Conservation (phyloP, 2,113 vertebrate species). For the Poeciliopsis occidentalis region DNA sequence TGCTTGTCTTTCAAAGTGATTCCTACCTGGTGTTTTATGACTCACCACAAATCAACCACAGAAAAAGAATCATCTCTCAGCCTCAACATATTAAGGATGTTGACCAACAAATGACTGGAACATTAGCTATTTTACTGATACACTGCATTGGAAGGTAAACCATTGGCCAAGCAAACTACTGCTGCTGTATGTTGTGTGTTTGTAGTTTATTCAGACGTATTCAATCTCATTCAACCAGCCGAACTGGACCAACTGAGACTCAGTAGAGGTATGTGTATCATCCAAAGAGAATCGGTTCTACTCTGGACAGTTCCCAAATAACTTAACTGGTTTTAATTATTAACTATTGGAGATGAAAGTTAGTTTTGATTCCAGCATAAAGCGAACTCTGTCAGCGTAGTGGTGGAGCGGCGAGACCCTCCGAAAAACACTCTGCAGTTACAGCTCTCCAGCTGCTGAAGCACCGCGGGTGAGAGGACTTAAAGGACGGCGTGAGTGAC, state of each 20-base stretch:
- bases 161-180: not conserved
- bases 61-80: too few species aligned
- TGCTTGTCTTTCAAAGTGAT: not conserved
- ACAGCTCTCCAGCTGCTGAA: constrained; percentile 51
- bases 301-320: not conserved
- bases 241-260: not conserved
- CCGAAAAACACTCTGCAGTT: constrained; percentile 35
- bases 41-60: too few species aligned
- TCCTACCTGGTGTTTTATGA: too few species aligned
- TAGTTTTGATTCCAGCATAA: not conserved
- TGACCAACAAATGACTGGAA: too few species aligned
- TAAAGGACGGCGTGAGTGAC: constrained; percentile 38
- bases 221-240: not conserved
- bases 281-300: not conserved
- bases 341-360: not conserved
- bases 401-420: constrained; percentile 27
- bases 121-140: too few species aligned
- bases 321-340: not conserved
- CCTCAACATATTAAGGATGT: too few species aligned
- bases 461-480: constrained; percentile 46
- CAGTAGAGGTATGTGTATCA: not conserved
- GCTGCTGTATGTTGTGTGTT: not conserved
- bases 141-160: too few species aligned
- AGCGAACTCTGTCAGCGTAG: constrained; percentile 25
- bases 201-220: not conserved